Conservation (phyloP, 53 echinoderm and acorn worm species). For the Holothuria leucospilota region DNA sequence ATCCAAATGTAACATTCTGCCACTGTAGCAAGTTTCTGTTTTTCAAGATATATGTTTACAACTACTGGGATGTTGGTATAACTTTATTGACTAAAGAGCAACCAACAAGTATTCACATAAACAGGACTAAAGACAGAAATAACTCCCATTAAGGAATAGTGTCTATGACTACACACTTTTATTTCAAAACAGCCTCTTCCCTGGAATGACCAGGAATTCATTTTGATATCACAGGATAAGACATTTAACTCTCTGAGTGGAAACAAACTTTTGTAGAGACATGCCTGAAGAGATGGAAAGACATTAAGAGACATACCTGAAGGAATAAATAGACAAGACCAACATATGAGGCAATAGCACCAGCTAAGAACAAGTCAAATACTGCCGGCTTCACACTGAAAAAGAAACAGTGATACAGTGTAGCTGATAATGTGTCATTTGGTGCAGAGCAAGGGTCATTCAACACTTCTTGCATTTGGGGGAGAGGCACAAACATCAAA, state of each 20-base stretch:
- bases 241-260: too few relatives aligned
- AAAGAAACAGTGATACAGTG: neutral
- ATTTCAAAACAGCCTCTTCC: too few relatives aligned
- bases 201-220: neutral
- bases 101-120: too few relatives aligned
- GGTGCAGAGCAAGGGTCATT: neutral
- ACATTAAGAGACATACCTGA: constrained; percentile 70
- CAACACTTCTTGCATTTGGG: neutral
- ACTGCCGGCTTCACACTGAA: constrained; percentile 98
- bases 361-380: constrained; percentile 95
- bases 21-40: too few relatives aligned
- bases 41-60: too few relatives aligned
- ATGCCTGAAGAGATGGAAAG: constrained; percentile 83
- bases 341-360: constrained; percentile 89
- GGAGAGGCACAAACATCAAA: neutral
- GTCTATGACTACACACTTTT: too few relatives aligned
- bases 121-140: neutral
- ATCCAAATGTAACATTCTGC: too few relatives aligned
- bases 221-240: neutral
- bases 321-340: constrained; percentile 86
- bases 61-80: too few relatives aligned
- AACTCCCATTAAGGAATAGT: neutral
- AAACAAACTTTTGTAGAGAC: neutral
- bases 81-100: too few relatives aligned
- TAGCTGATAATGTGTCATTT: neutral